phyloP scores from a whole-genome alignment of 2,888 invertebrate species.

The Eumerus sabulonum region DNA sequence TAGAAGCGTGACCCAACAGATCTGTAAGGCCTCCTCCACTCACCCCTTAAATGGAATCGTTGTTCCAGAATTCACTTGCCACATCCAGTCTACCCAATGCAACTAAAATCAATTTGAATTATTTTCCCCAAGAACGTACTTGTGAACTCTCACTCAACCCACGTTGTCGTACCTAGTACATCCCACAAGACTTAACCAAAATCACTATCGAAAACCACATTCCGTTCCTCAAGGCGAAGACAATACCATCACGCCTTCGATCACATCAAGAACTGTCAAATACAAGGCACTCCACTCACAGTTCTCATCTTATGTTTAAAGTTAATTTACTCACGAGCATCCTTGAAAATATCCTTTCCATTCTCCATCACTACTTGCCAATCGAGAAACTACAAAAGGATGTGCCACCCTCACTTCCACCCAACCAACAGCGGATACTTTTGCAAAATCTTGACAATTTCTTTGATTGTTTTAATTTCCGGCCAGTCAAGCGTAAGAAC shows the following conservation, averaged over 20 bases:
- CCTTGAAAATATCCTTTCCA: conserved; percentile 66
- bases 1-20: too few species aligned
- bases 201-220: conserved; percentile 7
- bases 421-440: conserved; percentile 42
- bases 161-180: not conserved
- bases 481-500: conserved; percentile 61
- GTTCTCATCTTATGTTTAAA: conserved; percentile 50
- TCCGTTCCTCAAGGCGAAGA: conserved; percentile 4
- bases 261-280: conserved; percentile 64
- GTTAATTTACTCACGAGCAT: conserved; percentile 63
- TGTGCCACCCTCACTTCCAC: conserved; percentile 13
- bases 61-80: not conserved
- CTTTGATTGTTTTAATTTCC: conserved; percentile 69
- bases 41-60: too few species aligned
- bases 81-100: not conserved
- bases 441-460: conserved; percentile 60
- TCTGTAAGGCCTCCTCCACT: too few species aligned
- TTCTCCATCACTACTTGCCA: conserved; percentile 45
- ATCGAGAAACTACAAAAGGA: conserved; percentile 23
- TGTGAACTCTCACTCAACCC: too few species aligned
- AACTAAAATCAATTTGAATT: not conserved
- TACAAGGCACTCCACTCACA: conserved; percentile 43
- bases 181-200: not conserved
- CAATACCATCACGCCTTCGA: conserved; percentile 31
- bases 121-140: too few species aligned